A percentile compares a stretch with the other conserved stretches of the same genome.
These are phyloP conservation scores for Mungos mungo DNA, from an alignment of 2,113 vertebrate genomes.

Conservation along the genomic window DNA sequence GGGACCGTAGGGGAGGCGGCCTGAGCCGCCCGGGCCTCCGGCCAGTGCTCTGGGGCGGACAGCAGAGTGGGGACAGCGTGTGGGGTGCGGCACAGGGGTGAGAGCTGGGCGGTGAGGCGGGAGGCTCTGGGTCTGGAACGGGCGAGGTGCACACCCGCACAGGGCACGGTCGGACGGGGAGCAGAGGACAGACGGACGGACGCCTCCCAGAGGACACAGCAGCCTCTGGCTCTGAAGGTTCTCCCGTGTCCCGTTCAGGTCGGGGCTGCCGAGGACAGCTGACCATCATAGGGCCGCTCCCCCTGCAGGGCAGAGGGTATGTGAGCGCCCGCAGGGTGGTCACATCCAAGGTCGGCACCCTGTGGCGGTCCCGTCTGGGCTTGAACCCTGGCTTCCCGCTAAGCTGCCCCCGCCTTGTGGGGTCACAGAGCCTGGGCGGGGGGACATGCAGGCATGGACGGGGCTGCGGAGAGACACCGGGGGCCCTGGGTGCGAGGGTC, in stretches of 20 bases:
- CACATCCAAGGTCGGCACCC: no score
- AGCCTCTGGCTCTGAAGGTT: not conserved
- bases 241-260: no score
- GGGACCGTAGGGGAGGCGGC: no score
- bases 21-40: no score
- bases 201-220: not conserved
- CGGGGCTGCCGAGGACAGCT: not conserved
- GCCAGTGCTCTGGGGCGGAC: not conserved
- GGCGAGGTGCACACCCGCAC: no score
- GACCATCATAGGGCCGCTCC: accelerated
- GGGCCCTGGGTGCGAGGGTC: not conserved
- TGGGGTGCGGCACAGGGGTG: not conserved
- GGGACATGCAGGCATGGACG: not conserved
- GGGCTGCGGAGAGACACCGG: accelerated
- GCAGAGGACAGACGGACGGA: not conserved
- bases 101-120: accelerated
- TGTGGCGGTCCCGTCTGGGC: accelerated
- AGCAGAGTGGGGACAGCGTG: accelerated
- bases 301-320: not conserved
- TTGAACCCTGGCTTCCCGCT: not conserved
- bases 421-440: not conserved
- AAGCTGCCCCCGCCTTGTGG: not conserved
- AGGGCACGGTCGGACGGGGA: not conserved
- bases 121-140: no score
- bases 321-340: not conserved